A percentile compares a stretch with the other conserved stretches of the same genome.
These are phyloP conservation scores for Gymnarchus niloticus DNA, from an alignment of 2,113 vertebrate species.

Conservation along the genomic window DNA sequence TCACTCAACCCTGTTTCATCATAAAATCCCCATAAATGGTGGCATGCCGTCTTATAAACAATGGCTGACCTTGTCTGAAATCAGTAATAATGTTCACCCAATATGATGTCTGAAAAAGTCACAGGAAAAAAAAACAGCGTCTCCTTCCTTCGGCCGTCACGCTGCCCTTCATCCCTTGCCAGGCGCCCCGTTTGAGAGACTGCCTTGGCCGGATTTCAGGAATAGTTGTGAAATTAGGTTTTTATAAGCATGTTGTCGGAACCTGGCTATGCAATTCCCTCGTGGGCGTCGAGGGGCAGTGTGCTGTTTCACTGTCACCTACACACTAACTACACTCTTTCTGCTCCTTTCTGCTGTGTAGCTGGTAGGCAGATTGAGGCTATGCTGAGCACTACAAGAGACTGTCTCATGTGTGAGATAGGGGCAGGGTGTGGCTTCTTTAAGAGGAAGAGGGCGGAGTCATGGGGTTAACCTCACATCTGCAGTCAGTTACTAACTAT, in stretches of 20 bases:
- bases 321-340: neutral
- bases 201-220: conserved; percentile 34
- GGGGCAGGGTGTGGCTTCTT: neutral
- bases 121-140: conserved; percentile 28
- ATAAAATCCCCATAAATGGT: conserved; percentile 38
- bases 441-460: neutral
- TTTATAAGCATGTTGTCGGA: neutral
- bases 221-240: conserved; percentile 19
- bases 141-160: conserved; percentile 28
- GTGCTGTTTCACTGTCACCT: neutral
- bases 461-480: too few species aligned
- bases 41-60: conserved; percentile 53
- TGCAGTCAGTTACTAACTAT: too few species aligned
- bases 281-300: neutral
- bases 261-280: neutral
- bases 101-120: conserved; percentile 46
- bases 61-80: conserved; percentile 53
- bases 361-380: neutral
- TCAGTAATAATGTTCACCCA: conserved; percentile 52
- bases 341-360: neutral
- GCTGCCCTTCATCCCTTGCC: conserved; percentile 53
- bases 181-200: conserved; percentile 54
- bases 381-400: neutral
- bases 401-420: neutral
- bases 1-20: conserved; percentile 28